Percentiles rank a stretch among this genome's conserved stretches.
Conservation (phyloP, 2,888 invertebrate species). For the Zhuqinia jingwanae region DNA sequence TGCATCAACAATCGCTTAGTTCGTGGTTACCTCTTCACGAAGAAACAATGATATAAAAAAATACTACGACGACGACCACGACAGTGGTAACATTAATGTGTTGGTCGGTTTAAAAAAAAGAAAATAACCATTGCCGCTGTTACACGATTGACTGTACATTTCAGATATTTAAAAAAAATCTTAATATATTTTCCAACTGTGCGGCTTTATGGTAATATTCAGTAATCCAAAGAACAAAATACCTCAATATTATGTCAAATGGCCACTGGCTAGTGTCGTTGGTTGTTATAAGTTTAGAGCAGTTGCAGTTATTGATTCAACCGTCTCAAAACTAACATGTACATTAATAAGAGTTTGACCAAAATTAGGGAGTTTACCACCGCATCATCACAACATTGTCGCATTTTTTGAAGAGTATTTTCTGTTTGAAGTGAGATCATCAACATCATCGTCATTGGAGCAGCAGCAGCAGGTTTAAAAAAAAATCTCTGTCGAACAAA, state of each 20-base stretch:
- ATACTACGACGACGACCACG: neutral
- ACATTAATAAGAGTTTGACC: too few relatives aligned
- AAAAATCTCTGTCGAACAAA: constrained; percentile 36
- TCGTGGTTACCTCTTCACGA: constrained; percentile 65
- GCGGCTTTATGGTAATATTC: constrained; percentile 26
- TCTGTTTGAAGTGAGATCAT: constrained; percentile 24
- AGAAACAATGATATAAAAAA: constrained; percentile 64
- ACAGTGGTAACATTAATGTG: neutral
- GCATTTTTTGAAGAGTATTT: constrained; percentile 11
- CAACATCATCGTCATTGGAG: neutral
- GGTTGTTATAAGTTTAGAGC: neutral
- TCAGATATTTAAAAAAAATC: too few relatives aligned
- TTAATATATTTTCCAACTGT: too few relatives aligned
- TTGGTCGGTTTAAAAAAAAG: constrained; percentile 18
- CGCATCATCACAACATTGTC: constrained; percentile 10
- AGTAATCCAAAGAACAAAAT: constrained; percentile 19
- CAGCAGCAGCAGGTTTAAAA: too few relatives aligned
- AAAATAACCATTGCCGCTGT: too few relatives aligned
- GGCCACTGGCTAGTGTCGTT: constrained; percentile 20
- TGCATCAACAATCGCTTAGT: constrained; percentile 71
- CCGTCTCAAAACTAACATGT: constrained; percentile 7
- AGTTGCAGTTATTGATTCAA: constrained; percentile 32
- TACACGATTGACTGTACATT: too few relatives aligned
- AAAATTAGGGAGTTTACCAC: constrained; percentile 24
- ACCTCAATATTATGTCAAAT: constrained; percentile 24